Conservation (phyloP, 2,888 invertebrate genomes). For the Pyrrhosoma nymphula region DNA sequence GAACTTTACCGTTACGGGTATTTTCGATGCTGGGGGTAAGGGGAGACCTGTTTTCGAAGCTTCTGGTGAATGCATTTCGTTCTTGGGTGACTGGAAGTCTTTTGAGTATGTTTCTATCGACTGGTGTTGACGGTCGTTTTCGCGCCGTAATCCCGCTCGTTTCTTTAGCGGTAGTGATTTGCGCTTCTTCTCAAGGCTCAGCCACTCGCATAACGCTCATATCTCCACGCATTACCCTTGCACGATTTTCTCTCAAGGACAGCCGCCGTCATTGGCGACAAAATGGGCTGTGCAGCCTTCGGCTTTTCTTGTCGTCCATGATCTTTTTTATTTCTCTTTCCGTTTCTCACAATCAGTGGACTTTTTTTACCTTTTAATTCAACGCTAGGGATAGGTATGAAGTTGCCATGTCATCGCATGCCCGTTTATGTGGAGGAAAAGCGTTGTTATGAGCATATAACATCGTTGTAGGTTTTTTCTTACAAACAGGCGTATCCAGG, state of each 20-base stretch:
- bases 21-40: background rate
- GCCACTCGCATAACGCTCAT: background rate
- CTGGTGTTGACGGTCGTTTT: background rate
- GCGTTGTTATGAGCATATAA: too few relatives aligned
- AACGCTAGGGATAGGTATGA: background rate
- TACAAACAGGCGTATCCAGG: too few relatives aligned
- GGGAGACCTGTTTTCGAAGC: background rate
- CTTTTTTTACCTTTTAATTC: background rate
- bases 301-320: conserved; percentile 9
- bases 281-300: background rate
- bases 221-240: background rate
- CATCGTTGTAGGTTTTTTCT: too few relatives aligned
- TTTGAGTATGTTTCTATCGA: background rate
- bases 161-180: background rate
- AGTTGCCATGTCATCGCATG: background rate
- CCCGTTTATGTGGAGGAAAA: too few relatives aligned
- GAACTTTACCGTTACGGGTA: conserved; percentile 53
- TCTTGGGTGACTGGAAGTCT: background rate
- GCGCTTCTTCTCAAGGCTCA: background rate
- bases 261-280: conserved; percentile 7
- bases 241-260: conserved; percentile 23
- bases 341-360: background rate
- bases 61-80: background rate
- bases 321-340: conserved; percentile 4
- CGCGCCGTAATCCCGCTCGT: background rate